Base-by-base conservation (phyloP, 2,797 vertebrate species). In the Acanthopagrus latus region DNA sequence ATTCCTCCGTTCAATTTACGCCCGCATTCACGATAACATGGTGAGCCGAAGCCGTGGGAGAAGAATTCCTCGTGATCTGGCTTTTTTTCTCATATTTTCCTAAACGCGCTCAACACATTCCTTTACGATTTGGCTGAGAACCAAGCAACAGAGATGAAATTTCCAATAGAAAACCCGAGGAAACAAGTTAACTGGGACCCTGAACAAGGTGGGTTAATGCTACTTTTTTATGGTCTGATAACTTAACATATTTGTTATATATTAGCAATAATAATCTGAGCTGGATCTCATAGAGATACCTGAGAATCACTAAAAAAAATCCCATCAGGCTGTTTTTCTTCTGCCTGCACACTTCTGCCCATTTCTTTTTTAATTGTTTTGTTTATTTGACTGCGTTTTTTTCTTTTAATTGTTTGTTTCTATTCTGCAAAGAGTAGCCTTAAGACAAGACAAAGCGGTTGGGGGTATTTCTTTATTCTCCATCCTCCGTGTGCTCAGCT, bases 151-250 rank as follows among this genome's bases (percentile, higher is more conserved):
- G 94, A 95, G 86, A 99, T 99, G 98, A 99, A 99, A 98, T 99
- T 99, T 96, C 97, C 98, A 95, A 95, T 98, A 85, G 98, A 99
- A 94, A 97, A 93, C 91, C 97, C 96, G 87, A 96, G 96, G 88
- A 99, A 99, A 95, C 97, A 99, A 95, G 97, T 98, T 92, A 98
- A 98, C 95, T 98, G 97, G 97, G 97, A 98, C 91, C 97, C 96
- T 0, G 91, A 95, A 74, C 95, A 97, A 99, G 98, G 98, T 99
- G 93, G 92, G 98, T 98, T 86, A 71, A 71, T 85, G 55, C 80
- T 74, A 80, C 68, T 74, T 80, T 65, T 2, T 77, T 64, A 21
- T 44, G 54, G 8, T 58, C 25, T 33, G 0, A 47, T 46, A 38
- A 83, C 46, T 74, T 85, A 17, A 27, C 10, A 67, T 55, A 9